Evolutionary conservation across 2,888 invertebrate genomes (phyloP).

Genomic region (Temnothorax unifasciatus): DNA sequence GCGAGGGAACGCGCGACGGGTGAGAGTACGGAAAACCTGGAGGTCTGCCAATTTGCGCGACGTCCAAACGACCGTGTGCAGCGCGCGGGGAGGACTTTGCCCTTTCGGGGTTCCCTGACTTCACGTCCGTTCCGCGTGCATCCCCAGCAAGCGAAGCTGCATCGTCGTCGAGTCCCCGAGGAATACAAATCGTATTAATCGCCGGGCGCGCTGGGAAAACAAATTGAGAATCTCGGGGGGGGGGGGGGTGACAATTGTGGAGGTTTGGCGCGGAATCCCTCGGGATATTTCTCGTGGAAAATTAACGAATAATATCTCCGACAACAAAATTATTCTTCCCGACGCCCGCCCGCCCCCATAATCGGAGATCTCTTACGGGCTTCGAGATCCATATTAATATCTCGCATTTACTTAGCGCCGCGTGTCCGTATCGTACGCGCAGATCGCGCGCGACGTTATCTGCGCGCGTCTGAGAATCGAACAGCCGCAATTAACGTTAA

Average conservation of each 20-base stretch:
- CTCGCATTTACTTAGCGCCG: not conserved
- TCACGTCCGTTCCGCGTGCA: constrained; percentile 32
- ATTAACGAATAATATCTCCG: not conserved
- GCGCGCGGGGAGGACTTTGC: constrained; percentile 72
- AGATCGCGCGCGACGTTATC: not conserved
- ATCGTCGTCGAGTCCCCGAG: not conserved
- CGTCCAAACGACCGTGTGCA: constrained; percentile 69
- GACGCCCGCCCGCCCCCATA: not conserved
- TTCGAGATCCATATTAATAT: not conserved
- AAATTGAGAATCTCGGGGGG: not conserved
- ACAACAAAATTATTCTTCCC: not conserved
- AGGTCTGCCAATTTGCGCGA: constrained; percentile 76
- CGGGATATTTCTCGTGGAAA: not conserved
- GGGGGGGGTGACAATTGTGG: too few species aligned
- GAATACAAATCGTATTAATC: constrained; percentile 20
- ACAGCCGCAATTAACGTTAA: constrained; percentile 4
- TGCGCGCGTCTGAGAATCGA: not conserved
- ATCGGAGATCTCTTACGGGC: not conserved
- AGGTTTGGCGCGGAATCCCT: not conserved
- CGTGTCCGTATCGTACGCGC: not conserved
- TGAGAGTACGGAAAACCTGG: constrained; percentile 74
- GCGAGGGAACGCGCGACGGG: constrained; percentile 57
- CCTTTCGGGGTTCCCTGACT: constrained; percentile 73
- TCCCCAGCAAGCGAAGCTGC: not conserved
- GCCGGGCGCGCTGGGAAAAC: not conserved